A percentile compares a stretch with the other conserved stretches of the same genome.
These are phyloP conservation scores for Urosaurus nigricauda DNA, from an alignment of 2,797 vertebrate genomes.

Conservation along the genomic window DNA sequence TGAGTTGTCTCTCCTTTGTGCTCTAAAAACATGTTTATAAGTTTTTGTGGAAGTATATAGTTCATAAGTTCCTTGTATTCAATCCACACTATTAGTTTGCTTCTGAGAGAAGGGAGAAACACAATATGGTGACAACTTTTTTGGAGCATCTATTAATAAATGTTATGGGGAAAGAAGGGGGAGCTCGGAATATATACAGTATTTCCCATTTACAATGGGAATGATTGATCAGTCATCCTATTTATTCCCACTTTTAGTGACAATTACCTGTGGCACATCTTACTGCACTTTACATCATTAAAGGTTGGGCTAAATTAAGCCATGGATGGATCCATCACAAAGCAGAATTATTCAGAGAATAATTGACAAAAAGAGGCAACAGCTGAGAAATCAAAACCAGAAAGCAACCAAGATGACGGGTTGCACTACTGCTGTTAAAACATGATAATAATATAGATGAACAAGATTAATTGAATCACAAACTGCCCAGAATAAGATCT, in stretches of 20 bases:
- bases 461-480: background rate
- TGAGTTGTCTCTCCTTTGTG: background rate
- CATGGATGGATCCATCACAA: background rate
- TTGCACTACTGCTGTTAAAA: background rate
- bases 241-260: background rate
- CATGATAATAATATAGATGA: background rate
- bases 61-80: background rate
- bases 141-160: background rate
- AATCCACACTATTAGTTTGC: background rate
- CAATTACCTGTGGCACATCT: background rate
- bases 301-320: background rate
- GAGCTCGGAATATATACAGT: background rate
- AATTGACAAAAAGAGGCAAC: background rate
- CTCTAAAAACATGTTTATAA: background rate
- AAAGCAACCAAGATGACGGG: background rate
- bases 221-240: background rate
- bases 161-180: background rate
- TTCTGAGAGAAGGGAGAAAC: background rate
- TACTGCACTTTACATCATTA: background rate
- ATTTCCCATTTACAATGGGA: background rate
- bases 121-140: background rate
- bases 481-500: slow-evolving; percentile 35
- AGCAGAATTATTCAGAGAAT: background rate
- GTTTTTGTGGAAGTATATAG: background rate
- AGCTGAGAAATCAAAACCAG: slow-evolving; percentile 6